Base-by-base conservation (phyloP, 64 coral and sea anemone species). In the Platygyra sinensis region DNA sequence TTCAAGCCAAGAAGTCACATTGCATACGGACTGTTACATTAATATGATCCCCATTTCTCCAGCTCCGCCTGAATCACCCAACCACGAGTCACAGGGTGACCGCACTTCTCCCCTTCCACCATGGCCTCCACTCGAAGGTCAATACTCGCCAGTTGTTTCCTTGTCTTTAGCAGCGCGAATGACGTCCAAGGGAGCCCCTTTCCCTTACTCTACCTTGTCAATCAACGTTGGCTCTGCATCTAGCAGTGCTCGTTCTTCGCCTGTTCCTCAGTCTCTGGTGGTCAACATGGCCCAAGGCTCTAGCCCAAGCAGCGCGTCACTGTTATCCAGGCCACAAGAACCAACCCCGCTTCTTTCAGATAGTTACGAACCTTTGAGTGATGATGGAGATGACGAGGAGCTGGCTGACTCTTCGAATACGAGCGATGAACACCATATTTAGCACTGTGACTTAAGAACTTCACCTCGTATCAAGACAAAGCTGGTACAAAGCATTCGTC, bases 221-320 rank as follows among this genome's bases (percentile, higher is more conserved):
- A 38, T 97, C 22, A 96, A 93, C 42, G 89, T 96, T 2, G 91
- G 91, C 52, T 96, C 94, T 30, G 78, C 95, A 15, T 94, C 91
- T 10, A 97, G 89, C 83, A 97, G 95, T 77, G 95, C 95, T 36
- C 95, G 95, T 19, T 97, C 95, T 13, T 97, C 95, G 30, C 95
- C 95, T 9, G 88, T 97, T 82, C 86, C 71, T 50, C 93, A 72
- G 77, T 81, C 71, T 65, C 67, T 57, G 72, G 88, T 24, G 82
- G 92, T 52, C 33, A 83, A 9, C 20, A 22, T 83, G 33, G 62
- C 63, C 91, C 12, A 73, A 87, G 82, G 74, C 57, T 91, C 95
- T 31, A 93, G 92, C 72, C 87, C 95, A 8, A 84, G 95, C 33
- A 87, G 87, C 60, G n/a, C 95, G 55, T 78, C 82, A 61, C 79